Evolutionary conservation across 23 tunicate species (phyloP), one percentile per base, ranked within the genome.

Genomic region (Ascidia mentula): DNA sequence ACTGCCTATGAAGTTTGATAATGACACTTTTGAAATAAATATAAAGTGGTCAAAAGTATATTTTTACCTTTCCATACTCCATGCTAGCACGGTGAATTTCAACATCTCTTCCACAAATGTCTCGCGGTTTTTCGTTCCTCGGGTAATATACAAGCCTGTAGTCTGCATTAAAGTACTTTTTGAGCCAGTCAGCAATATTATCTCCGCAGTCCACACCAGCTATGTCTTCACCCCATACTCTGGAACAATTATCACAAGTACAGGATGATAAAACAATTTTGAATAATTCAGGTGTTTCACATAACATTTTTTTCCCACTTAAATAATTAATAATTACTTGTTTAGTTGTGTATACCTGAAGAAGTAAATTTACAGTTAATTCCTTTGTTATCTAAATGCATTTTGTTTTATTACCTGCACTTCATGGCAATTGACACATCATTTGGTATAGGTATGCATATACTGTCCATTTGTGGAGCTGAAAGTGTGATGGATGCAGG

Each of bases 131-230:
- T 53, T 3, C 65, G 24, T 53, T 53, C 24, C 65, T 53, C 32
- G 86, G 59, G 40, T 80, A 71, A 42, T 74, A 87, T 38, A 80
- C 77, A 0, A 87, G 69, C 77, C 86, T 37, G 31, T 60, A 87
- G 18, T 75, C 77, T 2, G 34, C 17, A 20, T 69, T 37, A 8
- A 87, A 38, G 34, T 40, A 75, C 18, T 77, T 36, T 32, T 32
- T 36, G 18, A 89, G 71, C 94, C 94, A 89, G 20, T 53, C 37
- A 69, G 88, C 77, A 37, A 79, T 85, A 73, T 83, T 85, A 75
- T 89, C 85, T n/a, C 94, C 94, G 79, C 94, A 89, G 40, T 83
- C 88, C 32, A 83, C 32, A 1, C 94, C 94, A 2, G 61, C 18
- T 18, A 85, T 71, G 36, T 83, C 72, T n/a, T 83, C 69, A 32